phyloP scores from a whole-genome alignment of 2,888 invertebrate species.

The Galeopsomyia nigrocyanea region DNA sequence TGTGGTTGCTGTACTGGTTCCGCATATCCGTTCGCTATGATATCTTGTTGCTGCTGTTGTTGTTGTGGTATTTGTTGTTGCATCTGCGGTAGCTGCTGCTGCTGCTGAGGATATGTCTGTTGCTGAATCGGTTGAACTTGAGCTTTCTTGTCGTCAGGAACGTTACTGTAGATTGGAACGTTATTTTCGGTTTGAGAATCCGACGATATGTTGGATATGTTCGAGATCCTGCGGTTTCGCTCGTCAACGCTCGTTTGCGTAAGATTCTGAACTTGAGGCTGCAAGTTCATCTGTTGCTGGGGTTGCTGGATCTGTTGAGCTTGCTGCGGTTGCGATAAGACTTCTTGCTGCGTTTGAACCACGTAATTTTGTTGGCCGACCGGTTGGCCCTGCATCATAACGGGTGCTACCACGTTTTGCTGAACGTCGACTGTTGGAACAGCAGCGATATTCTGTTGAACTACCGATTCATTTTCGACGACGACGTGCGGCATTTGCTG shows the following conservation, averaged over 20 bases:
- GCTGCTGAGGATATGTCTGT: slow-evolving; percentile 3
- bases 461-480: slow-evolving; percentile 25
- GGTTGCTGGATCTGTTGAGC: slow-evolving; percentile 46
- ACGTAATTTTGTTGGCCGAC: slow-evolving; percentile 41
- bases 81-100: not conserved
- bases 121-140: slow-evolving; percentile 26
- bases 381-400: slow-evolving; percentile 29
- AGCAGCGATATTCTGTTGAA: slow-evolving; percentile 17
- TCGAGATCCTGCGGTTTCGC: slow-evolving; percentile 63
- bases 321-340: slow-evolving; percentile 39
- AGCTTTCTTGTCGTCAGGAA: slow-evolving; percentile 54
- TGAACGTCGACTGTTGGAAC: slow-evolving; percentile 24
- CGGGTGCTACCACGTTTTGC: slow-evolving; percentile 29
- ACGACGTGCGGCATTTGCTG: slow-evolving; percentile 17
- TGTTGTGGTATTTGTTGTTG: not conserved
- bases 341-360: slow-evolving; percentile 42
- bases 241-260: slow-evolving; percentile 60
- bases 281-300: slow-evolving; percentile 54
- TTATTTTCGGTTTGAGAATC: slow-evolving; percentile 55
- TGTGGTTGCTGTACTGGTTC: slow-evolving; percentile 41
- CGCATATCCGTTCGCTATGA: not conserved
- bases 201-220: slow-evolving; percentile 60
- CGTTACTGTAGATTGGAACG: not conserved
- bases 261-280: slow-evolving; percentile 56
- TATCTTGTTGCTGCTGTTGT: slow-evolving; percentile 31